These are phyloP conservation scores for Eupithecia centaureata DNA, from an alignment of 2,888 invertebrate species.

Conservation along the genomic window DNA sequence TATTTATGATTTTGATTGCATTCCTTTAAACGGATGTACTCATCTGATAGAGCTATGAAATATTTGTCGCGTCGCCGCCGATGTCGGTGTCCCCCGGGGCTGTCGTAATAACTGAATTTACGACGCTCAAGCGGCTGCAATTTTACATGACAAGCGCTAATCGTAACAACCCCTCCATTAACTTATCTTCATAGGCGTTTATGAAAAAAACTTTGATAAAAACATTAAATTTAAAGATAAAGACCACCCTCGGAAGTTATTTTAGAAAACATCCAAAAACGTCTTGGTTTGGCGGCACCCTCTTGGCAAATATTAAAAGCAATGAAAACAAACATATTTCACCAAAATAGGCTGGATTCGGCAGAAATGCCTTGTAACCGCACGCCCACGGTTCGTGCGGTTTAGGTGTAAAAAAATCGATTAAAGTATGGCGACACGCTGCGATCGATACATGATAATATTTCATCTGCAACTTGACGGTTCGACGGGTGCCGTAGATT, in stretches of 20 bases:
- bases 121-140: slow-evolving; percentile 54
- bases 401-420: slow-evolving; percentile 84
- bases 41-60: slow-evolving; percentile 52
- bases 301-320: slow-evolving; percentile 63
- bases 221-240: slow-evolving; percentile 51
- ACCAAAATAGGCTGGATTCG: slow-evolving; percentile 71
- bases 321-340: slow-evolving; percentile 81
- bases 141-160: slow-evolving; percentile 70
- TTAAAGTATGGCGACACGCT: slow-evolving; percentile 82
- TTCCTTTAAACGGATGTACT: slow-evolving; percentile 63
- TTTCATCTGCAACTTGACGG: slow-evolving; percentile 75
- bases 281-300: slow-evolving; percentile 56
- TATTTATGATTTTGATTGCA: slow-evolving; percentile 46
- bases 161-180: slow-evolving; percentile 50
- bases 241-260: slow-evolving; percentile 76
- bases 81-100: slow-evolving; percentile 43
- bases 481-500: slow-evolving; percentile 73
- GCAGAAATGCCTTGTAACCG: slow-evolving; percentile 80
- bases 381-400: slow-evolving; percentile 79
- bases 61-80: slow-evolving; percentile 51
- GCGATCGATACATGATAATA: slow-evolving; percentile 81
- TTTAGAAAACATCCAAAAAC: slow-evolving; percentile 69
- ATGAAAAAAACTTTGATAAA: slow-evolving; percentile 36
- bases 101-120: slow-evolving; percentile 51
- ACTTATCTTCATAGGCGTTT: slow-evolving; percentile 40